phyloP scores from a whole-genome alignment of 2,888 invertebrate species.

The Gnatocerus cornutus region DNA sequence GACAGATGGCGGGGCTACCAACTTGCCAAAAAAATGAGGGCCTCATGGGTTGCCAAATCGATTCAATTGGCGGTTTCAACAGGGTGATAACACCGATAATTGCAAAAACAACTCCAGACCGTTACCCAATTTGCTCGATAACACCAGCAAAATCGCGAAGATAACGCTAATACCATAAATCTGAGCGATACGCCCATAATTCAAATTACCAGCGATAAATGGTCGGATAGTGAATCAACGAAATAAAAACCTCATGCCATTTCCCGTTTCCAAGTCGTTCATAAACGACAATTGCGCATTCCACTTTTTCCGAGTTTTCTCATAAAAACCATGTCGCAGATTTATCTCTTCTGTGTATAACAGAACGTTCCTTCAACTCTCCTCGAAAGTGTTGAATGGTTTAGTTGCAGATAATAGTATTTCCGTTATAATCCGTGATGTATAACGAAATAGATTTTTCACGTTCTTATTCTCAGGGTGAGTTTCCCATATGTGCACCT shows the following conservation, averaged over 20 bases:
- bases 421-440: constrained; percentile 34
- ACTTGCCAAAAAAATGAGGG: too few species aligned
- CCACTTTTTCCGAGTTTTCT: constrained; percentile 32
- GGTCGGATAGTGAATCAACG: not conserved
- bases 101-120: too few species aligned
- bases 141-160: too few species aligned
- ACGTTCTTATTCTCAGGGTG: constrained; percentile 32
- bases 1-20: too few species aligned
- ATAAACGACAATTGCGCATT: constrained; percentile 23
- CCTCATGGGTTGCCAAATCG: too few species aligned
- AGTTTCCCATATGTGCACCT: constrained; percentile 8
- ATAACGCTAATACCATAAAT: too few species aligned
- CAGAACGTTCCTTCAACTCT: not conserved
- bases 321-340: not conserved
- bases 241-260: constrained; percentile 6
- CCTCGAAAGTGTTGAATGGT: constrained; percentile 21
- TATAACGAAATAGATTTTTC: constrained; percentile 34
- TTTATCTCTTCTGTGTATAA: not conserved
- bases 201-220: not conserved
- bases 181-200: not conserved
- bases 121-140: too few species aligned
- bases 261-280: constrained; percentile 23
- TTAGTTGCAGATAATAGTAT: constrained; percentile 22
- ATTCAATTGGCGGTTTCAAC: too few species aligned
- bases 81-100: too few species aligned